Evolutionary conservation across 2,113 vertebrate species (phyloP).

Genomic region (Hydrolagus affinis): DNA sequence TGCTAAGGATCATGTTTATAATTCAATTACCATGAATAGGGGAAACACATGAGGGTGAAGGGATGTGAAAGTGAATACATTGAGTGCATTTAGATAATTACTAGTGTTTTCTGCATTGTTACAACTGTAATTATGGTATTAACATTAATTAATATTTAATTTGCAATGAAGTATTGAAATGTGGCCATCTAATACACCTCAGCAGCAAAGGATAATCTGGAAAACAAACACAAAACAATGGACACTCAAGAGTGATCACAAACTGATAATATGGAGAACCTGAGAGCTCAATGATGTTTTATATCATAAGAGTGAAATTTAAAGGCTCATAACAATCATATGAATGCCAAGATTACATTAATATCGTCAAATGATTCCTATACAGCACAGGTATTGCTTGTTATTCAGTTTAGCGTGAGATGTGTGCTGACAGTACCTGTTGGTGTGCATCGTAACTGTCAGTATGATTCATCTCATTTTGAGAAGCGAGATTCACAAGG

Average conservation of each 20-base stretch:
- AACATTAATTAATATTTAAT: background rate
- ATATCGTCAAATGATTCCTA: background rate
- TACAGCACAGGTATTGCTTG: background rate
- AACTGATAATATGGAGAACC: background rate
- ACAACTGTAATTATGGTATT: slow-evolving; percentile 4
- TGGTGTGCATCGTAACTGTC: background rate
- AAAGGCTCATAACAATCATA: background rate
- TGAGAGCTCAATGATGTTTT: background rate
- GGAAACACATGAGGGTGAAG: background rate
- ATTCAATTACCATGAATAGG: background rate
- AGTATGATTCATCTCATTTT: background rate
- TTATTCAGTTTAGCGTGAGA: background rate
- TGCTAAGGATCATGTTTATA: background rate
- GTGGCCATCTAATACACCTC: background rate
- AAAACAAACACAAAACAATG: slow-evolving; percentile 3
- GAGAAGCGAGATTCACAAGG: background rate
- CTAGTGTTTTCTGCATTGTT: background rate
- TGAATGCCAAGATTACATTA: background rate
- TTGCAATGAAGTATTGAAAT: background rate
- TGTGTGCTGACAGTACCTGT: background rate
- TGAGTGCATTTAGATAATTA: background rate
- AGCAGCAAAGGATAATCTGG: background rate
- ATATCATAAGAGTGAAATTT: background rate
- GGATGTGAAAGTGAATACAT: background rate
- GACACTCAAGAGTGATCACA: background rate